phyloP scores from a whole-genome alignment of 30 jellyfish, hydroid and myxozoan species.

The Cassiopea andromeda region DNA sequence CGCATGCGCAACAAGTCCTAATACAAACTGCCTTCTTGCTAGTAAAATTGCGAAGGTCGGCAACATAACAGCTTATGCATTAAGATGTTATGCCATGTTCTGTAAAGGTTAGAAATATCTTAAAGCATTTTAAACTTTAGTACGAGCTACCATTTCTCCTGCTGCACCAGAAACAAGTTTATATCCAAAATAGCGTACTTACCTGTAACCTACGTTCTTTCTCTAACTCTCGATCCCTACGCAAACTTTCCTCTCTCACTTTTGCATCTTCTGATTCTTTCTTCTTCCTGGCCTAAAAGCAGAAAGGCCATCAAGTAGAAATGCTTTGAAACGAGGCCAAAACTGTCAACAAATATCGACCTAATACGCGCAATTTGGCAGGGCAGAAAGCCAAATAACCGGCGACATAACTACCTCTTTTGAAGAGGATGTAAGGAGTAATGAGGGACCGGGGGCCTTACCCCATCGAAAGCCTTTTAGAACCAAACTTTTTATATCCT shows the following conservation, averaged over 20 bases:
- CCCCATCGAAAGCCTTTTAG: too few relatives aligned
- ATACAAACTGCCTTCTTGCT: background rate
- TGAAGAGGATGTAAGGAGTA: too few relatives aligned
- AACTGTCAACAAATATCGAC: background rate
- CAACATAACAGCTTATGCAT: too few relatives aligned
- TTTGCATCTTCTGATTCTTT: conserved; percentile 72
- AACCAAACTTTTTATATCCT: too few relatives aligned
- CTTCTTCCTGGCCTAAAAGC: conserved; percentile 47
- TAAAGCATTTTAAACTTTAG: too few relatives aligned
- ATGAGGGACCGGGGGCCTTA: too few relatives aligned
- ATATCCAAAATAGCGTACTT: background rate
- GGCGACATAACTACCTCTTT: too few relatives aligned
- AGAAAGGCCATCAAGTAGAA: background rate
- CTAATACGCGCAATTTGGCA: too few relatives aligned
- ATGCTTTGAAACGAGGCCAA: background rate
- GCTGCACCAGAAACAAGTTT: background rate
- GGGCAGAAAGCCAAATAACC: too few relatives aligned
- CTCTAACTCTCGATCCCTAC: conserved; percentile 47
- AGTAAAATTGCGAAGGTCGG: too few relatives aligned
- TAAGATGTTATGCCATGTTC: too few relatives aligned
- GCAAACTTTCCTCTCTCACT: conserved; percentile 57
- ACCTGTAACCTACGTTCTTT: conserved; percentile 74
- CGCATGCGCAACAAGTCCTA: background rate
- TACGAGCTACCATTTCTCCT: background rate
- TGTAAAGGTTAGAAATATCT: too few relatives aligned